Conservation (phyloP, 2,797 vertebrate genomes). For the Malurus splendens region DNA sequence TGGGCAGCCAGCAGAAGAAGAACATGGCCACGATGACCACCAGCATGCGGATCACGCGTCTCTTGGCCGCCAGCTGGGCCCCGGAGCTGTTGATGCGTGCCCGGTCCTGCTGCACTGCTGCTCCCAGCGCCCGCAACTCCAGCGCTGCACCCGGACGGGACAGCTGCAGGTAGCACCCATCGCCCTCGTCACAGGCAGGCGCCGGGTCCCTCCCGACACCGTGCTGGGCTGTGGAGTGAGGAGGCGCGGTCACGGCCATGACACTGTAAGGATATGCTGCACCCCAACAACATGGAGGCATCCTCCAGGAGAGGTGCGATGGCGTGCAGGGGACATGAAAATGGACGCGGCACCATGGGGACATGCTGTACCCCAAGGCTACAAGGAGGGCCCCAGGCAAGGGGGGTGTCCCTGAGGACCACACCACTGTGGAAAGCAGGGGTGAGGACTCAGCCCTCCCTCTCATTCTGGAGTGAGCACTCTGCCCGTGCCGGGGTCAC, state of each 20-base stretch:
- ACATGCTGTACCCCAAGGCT: neutral
- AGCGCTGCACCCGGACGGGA: constrained; percentile 70
- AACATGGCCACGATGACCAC: constrained; percentile 90
- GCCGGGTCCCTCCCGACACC: neutral
- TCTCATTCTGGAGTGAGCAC: neutral
- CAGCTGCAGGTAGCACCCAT: constrained; percentile 88
- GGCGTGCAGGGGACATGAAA: neutral
- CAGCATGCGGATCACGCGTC: constrained; percentile 92
- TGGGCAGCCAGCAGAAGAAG: constrained; percentile 94
- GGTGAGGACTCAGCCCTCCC: neutral
- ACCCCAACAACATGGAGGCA: neutral
- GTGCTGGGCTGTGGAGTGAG: constrained; percentile 65
- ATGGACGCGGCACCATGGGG: fast-evolving
- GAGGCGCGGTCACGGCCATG: fast-evolving
- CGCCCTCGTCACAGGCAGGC: constrained; percentile 74
- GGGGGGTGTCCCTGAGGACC: neutral
- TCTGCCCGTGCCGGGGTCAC: fast-evolving
- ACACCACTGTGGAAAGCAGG: fast-evolving
- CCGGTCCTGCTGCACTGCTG: constrained; percentile 52
- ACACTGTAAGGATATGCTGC: fast-evolving
- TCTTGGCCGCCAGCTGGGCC: constrained; percentile 89
- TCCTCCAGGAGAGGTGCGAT: neutral
- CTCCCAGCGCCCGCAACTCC: constrained; percentile 82
- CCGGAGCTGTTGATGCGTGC: constrained; percentile 80
- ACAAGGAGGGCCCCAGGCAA: neutral